phyloP scores from a whole-genome alignment of 2,797 vertebrate species.

The Chelonia mydas region DNA sequence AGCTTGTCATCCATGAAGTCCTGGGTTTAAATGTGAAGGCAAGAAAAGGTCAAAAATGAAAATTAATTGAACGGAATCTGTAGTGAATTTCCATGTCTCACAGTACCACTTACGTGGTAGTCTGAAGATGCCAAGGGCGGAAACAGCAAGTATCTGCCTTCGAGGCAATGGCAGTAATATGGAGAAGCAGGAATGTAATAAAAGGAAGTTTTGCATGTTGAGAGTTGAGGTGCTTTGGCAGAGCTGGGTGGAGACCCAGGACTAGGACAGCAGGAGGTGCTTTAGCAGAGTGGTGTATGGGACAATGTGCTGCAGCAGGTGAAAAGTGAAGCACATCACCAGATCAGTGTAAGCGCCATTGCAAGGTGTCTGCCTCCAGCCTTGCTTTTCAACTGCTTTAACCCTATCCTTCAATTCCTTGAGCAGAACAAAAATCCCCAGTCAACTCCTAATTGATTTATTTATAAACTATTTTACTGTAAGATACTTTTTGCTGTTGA shows the following conservation, averaged over 20 bases:
- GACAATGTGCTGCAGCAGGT: neutral
- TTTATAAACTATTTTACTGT: neutral
- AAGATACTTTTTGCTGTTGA: neutral
- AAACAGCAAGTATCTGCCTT: neutral
- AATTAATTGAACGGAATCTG: neutral
- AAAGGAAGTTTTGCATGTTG: neutral
- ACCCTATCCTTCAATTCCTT: neutral
- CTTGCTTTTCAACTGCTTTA: neutral
- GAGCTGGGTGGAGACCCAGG: neutral
- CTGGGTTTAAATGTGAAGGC: neutral
- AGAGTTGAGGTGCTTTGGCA: neutral
- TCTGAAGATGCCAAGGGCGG: neutral
- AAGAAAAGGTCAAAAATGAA: neutral
- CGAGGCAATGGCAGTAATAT: neutral
- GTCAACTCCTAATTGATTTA: neutral
- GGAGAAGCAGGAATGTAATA: neutral
- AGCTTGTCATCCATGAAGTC: neutral
- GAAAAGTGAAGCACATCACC: neutral
- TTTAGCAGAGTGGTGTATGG: neutral
- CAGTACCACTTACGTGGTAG: neutral
- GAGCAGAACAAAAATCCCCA: neutral
- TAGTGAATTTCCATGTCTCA: neutral
- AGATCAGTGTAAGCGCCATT: neutral
- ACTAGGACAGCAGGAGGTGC: neutral
- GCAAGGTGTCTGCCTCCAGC: neutral